These are phyloP conservation scores for Pachyuromys duprasi DNA, from an alignment of 2,797 vertebrate genomes.

Conservation along the genomic window DNA sequence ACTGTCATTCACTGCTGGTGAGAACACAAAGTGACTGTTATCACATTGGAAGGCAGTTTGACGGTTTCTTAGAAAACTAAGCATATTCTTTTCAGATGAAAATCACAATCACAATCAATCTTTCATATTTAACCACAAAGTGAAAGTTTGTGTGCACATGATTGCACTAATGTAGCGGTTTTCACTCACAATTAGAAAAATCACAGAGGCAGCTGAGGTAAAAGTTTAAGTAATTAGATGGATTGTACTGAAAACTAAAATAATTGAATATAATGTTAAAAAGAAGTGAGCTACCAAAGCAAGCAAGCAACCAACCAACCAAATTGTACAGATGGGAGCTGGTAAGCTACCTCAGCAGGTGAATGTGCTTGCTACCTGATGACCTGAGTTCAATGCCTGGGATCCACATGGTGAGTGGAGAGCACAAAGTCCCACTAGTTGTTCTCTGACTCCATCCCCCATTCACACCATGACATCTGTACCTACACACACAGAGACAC, in stretches of 20 bases:
- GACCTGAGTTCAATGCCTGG: neutral
- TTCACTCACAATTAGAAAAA: neutral
- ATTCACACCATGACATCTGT: neutral
- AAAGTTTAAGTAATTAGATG: neutral
- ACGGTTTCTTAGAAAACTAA: slow-evolving; percentile 42
- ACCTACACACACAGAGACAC: neutral
- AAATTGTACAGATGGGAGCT: too few relatives aligned
- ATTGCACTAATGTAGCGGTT: neutral
- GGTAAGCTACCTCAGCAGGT: neutral
- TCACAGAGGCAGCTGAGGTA: neutral
- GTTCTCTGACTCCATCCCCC: neutral
- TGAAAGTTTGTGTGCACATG: neutral
- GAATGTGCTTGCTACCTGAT: neutral
- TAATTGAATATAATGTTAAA: neutral
- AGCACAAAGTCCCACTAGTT: neutral
- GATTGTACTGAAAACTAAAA: neutral
- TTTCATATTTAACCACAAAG: neutral
- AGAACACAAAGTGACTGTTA: neutral
- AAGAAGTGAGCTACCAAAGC: neutral
- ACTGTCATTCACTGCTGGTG: neutral
- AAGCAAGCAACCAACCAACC: neutral
- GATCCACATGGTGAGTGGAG: neutral
- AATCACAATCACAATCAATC: too few relatives aligned
- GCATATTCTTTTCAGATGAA: neutral
- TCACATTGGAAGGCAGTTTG: neutral